Evolutionary conservation across 2,113 vertebrate genomes (phyloP), one percentile per base, ranked within the genome.

Genomic region (Nibea coibor): DNA sequence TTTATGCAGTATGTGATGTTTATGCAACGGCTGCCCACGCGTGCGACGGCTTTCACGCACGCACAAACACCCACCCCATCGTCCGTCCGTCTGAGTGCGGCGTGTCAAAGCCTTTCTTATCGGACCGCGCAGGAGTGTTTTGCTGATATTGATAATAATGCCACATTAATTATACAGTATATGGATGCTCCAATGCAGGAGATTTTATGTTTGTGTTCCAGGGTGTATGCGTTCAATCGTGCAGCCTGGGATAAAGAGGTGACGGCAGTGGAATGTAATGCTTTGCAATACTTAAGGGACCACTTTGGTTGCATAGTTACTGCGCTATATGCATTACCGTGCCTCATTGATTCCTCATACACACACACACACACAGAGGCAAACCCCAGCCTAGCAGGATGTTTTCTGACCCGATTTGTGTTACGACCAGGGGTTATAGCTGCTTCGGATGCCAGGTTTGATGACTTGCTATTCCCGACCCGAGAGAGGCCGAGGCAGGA

Each of bases 1-100:
- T 91, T 92, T 86, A 88, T 92, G 89, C 84, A 85, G 79, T 76
- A 78, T 79, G 85, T 86, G 82, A 89, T 92, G 90, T 93, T 93
- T 92, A 91, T 92, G 86, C 88, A 87, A 79, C 10, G 73, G 35
- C 88, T 90, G 85, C 92, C 88, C 90, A 92, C 81, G 69, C 84
- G 58, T 78, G 77, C 75, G 14, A 78, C 74, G 59, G 81, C 83
- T 78, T 80, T 78, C 69, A 76, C 79, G 74, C 78, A 79, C 28
- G 4, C 85, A 85, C 73, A 82, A 87, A 88, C 79, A 87, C 88
- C 88, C 78, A 75, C n/a, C n/a, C n/a, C 78, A 17, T 65, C 63
- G 56, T 67, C 22, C 63, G 56, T 67, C 22, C 19, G 19, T 78
- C 77, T 75, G 78, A 88, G 80, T 20, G 54, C 51, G 76, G 35